Conservation (phyloP, 2,113 vertebrate species). For the Mesoclemmys tuberculata region DNA sequence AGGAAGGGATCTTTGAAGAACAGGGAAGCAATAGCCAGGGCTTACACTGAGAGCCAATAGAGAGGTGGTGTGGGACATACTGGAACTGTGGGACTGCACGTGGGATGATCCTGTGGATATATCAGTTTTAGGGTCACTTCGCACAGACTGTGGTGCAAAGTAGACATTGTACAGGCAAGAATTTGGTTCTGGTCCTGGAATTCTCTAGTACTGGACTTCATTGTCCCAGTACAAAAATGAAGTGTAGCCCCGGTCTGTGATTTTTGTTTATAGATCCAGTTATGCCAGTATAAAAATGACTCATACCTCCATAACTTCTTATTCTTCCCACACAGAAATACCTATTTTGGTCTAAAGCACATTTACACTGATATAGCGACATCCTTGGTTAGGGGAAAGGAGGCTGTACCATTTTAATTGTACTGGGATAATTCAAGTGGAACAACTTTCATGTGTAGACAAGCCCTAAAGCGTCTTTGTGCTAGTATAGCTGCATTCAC, state of each 20-base stretch:
- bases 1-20: background rate
- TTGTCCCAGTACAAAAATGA: too few relatives aligned
- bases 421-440: background rate
- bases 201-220: too few relatives aligned
- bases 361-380: background rate
- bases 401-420: background rate
- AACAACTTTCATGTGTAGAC: accelerated
- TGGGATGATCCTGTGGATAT: background rate
- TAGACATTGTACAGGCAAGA: background rate
- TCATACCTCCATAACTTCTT: too few relatives aligned
- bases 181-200: background rate
- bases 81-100: background rate
- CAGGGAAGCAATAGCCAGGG: accelerated
- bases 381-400: background rate
- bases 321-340: background rate
- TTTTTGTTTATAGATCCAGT: background rate
- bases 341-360: background rate
- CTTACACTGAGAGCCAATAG: background rate
- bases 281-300: accelerated
- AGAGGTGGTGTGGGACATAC: background rate
- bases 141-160: background rate
- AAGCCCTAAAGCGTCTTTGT: background rate
- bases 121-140: background rate
- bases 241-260: too few relatives aligned
- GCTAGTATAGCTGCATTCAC: background rate